These are phyloP conservation scores for Bombus sibiricus DNA, from an alignment of 1,140 invertebrate genomes.

Conservation along the genomic window DNA sequence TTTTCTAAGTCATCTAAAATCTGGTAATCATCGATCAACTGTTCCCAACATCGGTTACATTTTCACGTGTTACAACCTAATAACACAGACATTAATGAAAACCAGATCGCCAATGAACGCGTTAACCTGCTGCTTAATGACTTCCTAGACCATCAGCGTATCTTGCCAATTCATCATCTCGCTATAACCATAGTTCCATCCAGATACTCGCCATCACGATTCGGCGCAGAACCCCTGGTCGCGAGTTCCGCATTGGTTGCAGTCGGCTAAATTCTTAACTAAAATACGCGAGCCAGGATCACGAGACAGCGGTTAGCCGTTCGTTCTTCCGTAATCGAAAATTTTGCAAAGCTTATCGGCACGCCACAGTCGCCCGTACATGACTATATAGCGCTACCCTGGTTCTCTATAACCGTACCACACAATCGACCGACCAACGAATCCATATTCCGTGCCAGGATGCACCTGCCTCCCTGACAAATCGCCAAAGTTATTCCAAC, in stretches of 20 bases:
- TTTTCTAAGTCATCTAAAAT: too few relatives aligned
- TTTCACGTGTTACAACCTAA: too few relatives aligned
- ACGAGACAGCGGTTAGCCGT: slow-evolving; percentile 23
- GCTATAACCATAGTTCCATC: neutral
- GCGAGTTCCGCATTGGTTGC: neutral
- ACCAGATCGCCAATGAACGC: too few relatives aligned
- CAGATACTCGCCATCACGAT: neutral
- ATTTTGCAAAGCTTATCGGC: slow-evolving; percentile 66
- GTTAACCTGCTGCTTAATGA: too few relatives aligned
- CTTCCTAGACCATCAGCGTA: too few relatives aligned
- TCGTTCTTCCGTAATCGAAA: slow-evolving; percentile 47
- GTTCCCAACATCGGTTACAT: too few relatives aligned
- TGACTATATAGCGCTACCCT: neutral
- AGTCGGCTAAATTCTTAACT: slow-evolving; percentile 27
- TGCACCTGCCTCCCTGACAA: slow-evolving; percentile 63
- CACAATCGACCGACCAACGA: slow-evolving; percentile 55
- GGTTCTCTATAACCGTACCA: slow-evolving; percentile 20
- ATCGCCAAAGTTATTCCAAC: slow-evolving; percentile 57
- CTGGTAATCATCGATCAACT: too few relatives aligned
- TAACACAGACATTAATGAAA: too few relatives aligned
- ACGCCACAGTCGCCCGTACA: slow-evolving; percentile 48
- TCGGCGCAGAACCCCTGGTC: neutral
- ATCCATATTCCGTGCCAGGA: slow-evolving; percentile 75
- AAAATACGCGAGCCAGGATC: slow-evolving; percentile 13
- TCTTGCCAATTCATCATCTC: too few relatives aligned